These are phyloP conservation scores for Psittacula derbiana DNA, from an alignment of 2,797 vertebrate species.

Conservation along the genomic window DNA sequence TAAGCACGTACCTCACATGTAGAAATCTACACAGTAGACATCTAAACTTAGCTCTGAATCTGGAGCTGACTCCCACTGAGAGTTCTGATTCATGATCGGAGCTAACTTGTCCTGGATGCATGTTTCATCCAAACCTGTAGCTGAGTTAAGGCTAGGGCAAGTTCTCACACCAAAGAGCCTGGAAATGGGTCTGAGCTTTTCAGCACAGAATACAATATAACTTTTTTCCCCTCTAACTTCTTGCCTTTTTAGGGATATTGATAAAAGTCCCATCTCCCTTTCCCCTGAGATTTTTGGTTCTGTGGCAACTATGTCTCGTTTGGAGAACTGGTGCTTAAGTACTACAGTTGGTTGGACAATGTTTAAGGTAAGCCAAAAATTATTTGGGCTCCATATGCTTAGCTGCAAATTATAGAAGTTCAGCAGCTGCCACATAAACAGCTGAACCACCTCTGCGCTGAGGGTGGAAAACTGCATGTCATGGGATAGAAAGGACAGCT, in stretches of 20 bases:
- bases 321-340: neutral
- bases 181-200: neutral
- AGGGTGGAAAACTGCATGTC: neutral
- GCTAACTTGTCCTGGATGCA: neutral
- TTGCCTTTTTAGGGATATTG: neutral
- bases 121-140: neutral
- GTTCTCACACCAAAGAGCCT: neutral
- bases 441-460: neutral
- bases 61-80: neutral
- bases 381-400: neutral
- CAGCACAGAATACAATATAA: neutral
- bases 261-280: neutral
- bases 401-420: neutral
- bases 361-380: neutral
- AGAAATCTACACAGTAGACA: neutral
- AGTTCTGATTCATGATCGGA: neutral
- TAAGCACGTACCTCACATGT: neutral
- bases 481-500: conserved; percentile 15
- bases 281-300: neutral
- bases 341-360: neutral
- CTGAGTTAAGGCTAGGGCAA: neutral
- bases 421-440: neutral
- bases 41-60: neutral
- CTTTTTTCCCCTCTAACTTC: neutral
- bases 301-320: neutral